Evolutionary conservation across 2,113 vertebrate species (phyloP), one percentile per base, ranked within the genome.

Genomic region (Ptilonorhynchus violaceus): DNA sequence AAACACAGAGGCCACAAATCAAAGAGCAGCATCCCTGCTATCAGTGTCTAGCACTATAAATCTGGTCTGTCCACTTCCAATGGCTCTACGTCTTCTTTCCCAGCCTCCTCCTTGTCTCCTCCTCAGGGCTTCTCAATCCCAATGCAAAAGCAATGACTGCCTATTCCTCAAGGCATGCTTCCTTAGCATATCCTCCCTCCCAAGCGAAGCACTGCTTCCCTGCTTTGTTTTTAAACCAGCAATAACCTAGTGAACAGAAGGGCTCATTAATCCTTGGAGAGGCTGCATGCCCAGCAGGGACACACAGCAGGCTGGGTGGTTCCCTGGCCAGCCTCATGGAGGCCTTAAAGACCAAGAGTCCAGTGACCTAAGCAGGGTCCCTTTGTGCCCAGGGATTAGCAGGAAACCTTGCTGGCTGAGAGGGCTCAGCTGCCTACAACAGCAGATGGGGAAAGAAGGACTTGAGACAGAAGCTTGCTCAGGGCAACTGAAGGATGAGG

Each of bases 21-120:
- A 92, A 93, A 96, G 69, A 96, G 62, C 77, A 72, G 55, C 60
- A 94, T 88, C 83, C 58, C 60, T 85, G 88, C 68, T 93, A 78
- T 89, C 85, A 66, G 50, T 39, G 86, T 59, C 73, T 89, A 67
- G 60, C 55, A 15, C 81, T 59, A 83, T 74, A 92, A 91, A 96
- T 92, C 68, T 0, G 0, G 42, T 88, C 68, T 80, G 80, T 75
- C 73, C 85, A 72, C 93, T 92, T 75, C 60, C 53, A 69, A 68
- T 42, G 49, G 50, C 83, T 89, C 47, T 72, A 47, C 70, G 76
- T 78, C 63, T 85, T 70, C 46, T 92, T 85, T 85, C 87, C 64
- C 91, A 75, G 47, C 64, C 46, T 88, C 49, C 77, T 75, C 66
- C 64, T 66, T 49, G 31, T 55, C 66, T 81, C 23, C 13, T 91